phyloP scores from a whole-genome alignment of 2,113 vertebrate species.

The Gasterosteus nipponicus region DNA sequence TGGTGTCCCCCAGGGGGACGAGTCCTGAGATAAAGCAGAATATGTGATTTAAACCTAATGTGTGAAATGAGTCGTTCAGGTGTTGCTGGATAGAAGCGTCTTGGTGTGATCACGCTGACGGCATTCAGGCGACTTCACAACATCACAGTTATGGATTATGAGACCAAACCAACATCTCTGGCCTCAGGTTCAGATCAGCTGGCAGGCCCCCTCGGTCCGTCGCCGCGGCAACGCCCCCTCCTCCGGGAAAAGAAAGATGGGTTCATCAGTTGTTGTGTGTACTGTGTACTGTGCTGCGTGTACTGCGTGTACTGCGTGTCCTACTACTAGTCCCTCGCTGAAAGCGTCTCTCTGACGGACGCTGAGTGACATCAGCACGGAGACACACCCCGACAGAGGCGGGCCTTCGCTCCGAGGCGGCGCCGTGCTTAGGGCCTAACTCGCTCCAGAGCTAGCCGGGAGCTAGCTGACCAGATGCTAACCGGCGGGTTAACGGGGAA shows the following conservation, averaged over 20 bases:
- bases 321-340: slow-evolving; percentile 16
- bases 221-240: neutral
- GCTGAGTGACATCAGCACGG: slow-evolving; percentile 36
- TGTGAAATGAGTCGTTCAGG: no score
- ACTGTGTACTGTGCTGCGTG: neutral
- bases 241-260: neutral
- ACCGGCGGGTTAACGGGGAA: slow-evolving; percentile 13
- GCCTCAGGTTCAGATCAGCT: neutral
- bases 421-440: neutral
- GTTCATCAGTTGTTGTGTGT: neutral
- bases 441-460: neutral
- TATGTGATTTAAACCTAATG: no score
- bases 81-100: no score
- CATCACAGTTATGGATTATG: no score
- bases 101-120: no score
- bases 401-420: neutral
- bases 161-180: neutral
- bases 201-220: no score
- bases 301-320: neutral
- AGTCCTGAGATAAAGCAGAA: no score
- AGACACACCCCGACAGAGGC: neutral
- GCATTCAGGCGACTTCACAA: no score
- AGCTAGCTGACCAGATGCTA: slow-evolving; percentile 27
- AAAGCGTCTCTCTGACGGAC: slow-evolving; percentile 43
- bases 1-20: no score